Evolutionary conservation across 2,888 invertebrate genomes (phyloP), one percentile per base, ranked within the genome.

Genomic region (Heliconius sara): DNA sequence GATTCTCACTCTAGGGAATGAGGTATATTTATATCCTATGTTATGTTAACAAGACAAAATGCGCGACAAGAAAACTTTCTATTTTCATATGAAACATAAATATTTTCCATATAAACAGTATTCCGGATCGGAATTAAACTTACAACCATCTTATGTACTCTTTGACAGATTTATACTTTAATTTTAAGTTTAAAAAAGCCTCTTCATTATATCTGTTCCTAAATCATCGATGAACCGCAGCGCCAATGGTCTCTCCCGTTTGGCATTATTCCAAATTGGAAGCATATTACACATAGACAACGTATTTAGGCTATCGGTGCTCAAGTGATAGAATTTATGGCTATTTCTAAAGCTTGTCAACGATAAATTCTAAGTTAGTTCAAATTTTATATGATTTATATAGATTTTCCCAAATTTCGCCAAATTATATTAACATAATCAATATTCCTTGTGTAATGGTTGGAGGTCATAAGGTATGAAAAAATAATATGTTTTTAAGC

Each of bases 251-350:
- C 65, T 63, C 12, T 43, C 65, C 52, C 63, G 60, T 65, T 65
- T 75, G 79, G 79, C 79, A 12, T 71, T 47, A 63, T 12, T 70
- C 79, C 79, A 79, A 79, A 76, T 79, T 76, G 75, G 43, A 66
- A 65, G 47, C 75, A 65, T 75, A 75, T 75, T 65, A 75, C 65
- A 75, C 47, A 75, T 65, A 43, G 60, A 39, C 63, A 43, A 65
- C 43, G 63, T 75, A 66, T 75, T 75, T 43, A 63, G 75, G 65
- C 65, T 75, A 75, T 75, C 63, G 75, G 25, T 47, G 65, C 12
- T 65, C 60, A 34, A 73, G 60, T 60, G 60, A 60, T 60, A 60
- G 60, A 60, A 60, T 60, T 73, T 73, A 73, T 39, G 13, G 60
- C 34, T 34, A 16, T 60, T 60, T 60, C 60, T 60, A n/a, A 70